Evolutionary conservation across 2,888 invertebrate genomes (phyloP), one percentile per base, ranked within the genome.

Genomic region (Caenorhabditis imperialis): DNA sequence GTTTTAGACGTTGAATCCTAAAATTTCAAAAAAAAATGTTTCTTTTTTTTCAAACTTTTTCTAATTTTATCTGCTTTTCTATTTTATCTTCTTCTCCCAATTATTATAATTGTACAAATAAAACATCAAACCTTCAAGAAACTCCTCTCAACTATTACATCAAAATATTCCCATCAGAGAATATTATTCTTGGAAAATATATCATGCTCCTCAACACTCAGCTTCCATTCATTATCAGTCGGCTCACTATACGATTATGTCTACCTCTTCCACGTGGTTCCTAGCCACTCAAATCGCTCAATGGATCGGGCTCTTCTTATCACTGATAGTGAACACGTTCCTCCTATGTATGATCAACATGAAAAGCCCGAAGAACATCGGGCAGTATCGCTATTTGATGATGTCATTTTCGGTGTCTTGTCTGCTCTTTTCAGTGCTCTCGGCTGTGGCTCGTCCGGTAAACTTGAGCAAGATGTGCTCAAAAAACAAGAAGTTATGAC

Each of bases 361-460:
- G 30, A 51, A 53, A 7, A 53, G 51, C 16, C 62, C 62, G 10
- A 53, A 51, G 20, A 62, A 62, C 35, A 62, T 62, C 20, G 62
- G 62, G 4, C 51, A 53, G 23, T 62, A 62, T 44, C 62, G 62
- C 14, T 62, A 45, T 18, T 27, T 62, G 25, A 62, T 62, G 62
- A 44, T 62, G 14, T 62, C 51, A 16, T 62, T 62, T 35, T 62
- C 62, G 1, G 2, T 37, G 35, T 37, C 53, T 40, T 45, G 62
- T 35, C 8, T 45, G 3, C 45, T 62, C 14, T 62, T 50, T 27
- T 62, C 62, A 10, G 12, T 50, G 33, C 33, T 50, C 22, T 22
- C 33, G 4, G 50, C 50, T 18, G 18, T 50, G 22, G 50, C 35
- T 3, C 50, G 22, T 14, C 50, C 50, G 50, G 50, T 50, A 14